A percentile compares a stretch with the other conserved stretches of the same genome.
Conservation (phyloP, 64 coral and sea anemone genomes). For the Cladopsammia gracilis region DNA sequence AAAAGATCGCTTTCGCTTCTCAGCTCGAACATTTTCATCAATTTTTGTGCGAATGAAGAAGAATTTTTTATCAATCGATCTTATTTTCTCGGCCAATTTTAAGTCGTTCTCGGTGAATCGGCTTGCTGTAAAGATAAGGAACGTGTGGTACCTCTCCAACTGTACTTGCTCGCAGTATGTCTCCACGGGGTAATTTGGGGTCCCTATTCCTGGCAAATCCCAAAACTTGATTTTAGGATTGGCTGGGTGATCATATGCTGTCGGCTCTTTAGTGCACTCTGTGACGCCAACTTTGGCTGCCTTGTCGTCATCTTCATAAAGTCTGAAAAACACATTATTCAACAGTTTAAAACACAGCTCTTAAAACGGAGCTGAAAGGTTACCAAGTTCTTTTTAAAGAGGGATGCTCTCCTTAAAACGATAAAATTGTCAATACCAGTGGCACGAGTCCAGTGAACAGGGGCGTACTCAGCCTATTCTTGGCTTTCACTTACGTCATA, state of each 20-base stretch:
- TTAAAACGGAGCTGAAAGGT: no score
- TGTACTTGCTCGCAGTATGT: slow-evolving; percentile 42
- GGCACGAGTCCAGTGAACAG: no score
- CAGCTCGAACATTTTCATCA: slow-evolving; percentile 33
- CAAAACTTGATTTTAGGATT: slow-evolving; percentile 66
- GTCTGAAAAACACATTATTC: slow-evolving; percentile 35
- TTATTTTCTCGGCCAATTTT: slow-evolving; percentile 17
- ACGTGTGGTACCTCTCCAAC: slow-evolving; percentile 46
- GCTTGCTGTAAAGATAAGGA: slow-evolving; percentile 27
- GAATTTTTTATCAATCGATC: slow-evolving; percentile 5
- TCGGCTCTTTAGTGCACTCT: slow-evolving; percentile 2
- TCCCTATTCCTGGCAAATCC: slow-evolving; percentile 59
- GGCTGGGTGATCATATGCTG: slow-evolving; percentile 23
- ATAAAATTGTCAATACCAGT: no score
- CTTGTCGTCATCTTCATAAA: slow-evolving; percentile 15
- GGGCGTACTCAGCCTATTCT: no score
- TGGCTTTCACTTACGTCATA: no score
- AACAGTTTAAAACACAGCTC: no score
- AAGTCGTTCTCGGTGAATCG: slow-evolving; percentile 47
- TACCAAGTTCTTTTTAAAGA: no score
- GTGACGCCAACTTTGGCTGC: slow-evolving; percentile 26
- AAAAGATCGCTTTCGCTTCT: slow-evolving; percentile 45
- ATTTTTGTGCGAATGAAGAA: slow-evolving; percentile 70
- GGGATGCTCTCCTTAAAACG: no score
- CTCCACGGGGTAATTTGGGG: slow-evolving; percentile 46